A percentile compares a stretch with the other conserved stretches of the same genome.
Conservation (phyloP, 2,888 invertebrate genomes). For the Drosophila cognata region DNA sequence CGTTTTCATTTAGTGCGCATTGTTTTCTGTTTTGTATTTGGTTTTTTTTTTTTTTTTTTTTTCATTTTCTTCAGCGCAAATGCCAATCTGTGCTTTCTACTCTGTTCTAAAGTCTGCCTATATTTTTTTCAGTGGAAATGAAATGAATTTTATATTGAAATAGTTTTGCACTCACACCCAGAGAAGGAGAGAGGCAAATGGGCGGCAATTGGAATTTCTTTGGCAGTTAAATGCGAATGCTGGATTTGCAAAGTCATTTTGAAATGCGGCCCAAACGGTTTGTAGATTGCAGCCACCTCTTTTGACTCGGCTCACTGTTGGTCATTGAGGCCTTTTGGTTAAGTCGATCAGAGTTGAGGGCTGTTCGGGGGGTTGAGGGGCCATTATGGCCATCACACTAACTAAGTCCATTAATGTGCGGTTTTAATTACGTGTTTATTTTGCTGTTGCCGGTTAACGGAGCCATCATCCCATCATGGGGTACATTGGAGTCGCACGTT, state of each 20-base stretch:
- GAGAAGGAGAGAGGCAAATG: neutral
- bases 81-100: conserved; percentile 13
- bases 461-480: neutral
- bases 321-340: neutral
- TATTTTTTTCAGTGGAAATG: conserved; percentile 43
- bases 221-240: conserved; percentile 44
- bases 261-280: conserved; percentile 17
- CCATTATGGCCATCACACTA: neutral
- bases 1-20: conserved; percentile 66
- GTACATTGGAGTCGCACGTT: conserved; percentile 37
- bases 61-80: conserved; percentile 19
- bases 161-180: conserved; percentile 55
- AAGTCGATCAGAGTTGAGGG: neutral
- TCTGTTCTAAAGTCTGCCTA: conserved; percentile 1
- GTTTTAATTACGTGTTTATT: conserved; percentile 78
- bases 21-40: conserved; percentile 44
- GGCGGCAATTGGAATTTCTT: conserved; percentile 58
- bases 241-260: conserved; percentile 36
- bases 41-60: conserved; percentile 2
- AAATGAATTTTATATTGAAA: conserved; percentile 79
- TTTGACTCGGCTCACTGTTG: conserved; percentile 11
- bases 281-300: conserved; percentile 12
- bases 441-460: conserved; percentile 46
- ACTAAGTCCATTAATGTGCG: conserved; percentile 70
- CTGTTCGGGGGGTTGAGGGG: neutral